A percentile compares a stretch with the other conserved stretches of the same genome.
Evolutionary conservation across 2,888 invertebrate species (phyloP).

Genomic region (Prostheceraeus crozeri): DNA sequence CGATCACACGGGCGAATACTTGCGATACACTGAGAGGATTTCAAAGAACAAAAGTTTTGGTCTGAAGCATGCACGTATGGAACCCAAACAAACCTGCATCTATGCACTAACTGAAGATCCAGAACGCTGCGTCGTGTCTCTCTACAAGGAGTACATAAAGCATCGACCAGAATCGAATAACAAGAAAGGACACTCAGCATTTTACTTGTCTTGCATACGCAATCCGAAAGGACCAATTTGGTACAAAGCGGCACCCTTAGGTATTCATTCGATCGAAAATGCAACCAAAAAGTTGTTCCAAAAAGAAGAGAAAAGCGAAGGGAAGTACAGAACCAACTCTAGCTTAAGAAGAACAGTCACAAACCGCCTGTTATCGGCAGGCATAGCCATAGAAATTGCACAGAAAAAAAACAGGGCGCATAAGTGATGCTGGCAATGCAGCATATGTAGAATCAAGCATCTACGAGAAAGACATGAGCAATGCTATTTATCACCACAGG

Average conservation of each 20-base stretch:
- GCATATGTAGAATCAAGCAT: no score
- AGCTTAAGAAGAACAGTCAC: no score
- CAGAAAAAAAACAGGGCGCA: no score
- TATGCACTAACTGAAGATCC: constrained; percentile 18
- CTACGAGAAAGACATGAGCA: no score
- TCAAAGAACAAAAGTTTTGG: constrained; percentile 24
- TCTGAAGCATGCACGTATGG: constrained; percentile 23
- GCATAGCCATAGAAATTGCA: no score
- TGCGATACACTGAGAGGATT: constrained; percentile 10
- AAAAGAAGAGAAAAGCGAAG: constrained; percentile 2
- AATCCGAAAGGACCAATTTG: constrained; percentile 10
- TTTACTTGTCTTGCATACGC: constrained; percentile 8
- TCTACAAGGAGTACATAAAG: constrained; percentile 16
- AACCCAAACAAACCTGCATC: constrained; percentile 20
- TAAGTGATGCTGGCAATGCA: no score
- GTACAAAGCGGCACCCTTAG: constrained; percentile 11
- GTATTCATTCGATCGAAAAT: constrained; percentile 28
- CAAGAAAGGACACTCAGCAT: constrained; percentile 1
- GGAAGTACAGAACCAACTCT: no score
- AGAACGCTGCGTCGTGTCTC: constrained; percentile 24
- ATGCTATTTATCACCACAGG: no score
- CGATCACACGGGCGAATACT: constrained; percentile 23
- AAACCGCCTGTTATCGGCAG: no score
- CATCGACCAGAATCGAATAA: constrained; percentile 23
- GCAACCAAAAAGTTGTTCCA: constrained; percentile 28